Conservation (phyloP, 2,113 vertebrate genomes). For the Danionella cerebrum region DNA sequence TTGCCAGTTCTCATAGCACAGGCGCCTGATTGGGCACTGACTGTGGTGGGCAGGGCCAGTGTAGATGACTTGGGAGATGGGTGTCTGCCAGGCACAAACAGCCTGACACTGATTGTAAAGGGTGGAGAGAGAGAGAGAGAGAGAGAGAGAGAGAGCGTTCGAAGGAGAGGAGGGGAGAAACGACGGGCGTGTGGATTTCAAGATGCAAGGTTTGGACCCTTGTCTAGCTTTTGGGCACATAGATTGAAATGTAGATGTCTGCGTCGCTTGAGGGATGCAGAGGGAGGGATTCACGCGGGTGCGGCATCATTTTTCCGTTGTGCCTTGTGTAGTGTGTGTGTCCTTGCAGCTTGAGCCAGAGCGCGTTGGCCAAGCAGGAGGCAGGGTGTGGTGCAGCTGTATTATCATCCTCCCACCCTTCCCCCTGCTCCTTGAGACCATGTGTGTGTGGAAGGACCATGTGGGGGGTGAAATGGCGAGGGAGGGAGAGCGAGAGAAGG, state of each 20-base stretch:
- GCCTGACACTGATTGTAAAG: constrained; percentile 60
- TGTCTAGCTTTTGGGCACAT: constrained; percentile 39
- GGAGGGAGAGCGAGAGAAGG: constrained; percentile 32
- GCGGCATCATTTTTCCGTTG: constrained; percentile 52
- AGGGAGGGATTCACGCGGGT: constrained; percentile 42
- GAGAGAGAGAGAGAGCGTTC: constrained; percentile 49
- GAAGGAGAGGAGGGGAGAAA: constrained; percentile 54
- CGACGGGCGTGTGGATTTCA: constrained; percentile 68
- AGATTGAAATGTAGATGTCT: constrained; percentile 20
- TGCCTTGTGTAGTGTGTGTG: constrained; percentile 30
- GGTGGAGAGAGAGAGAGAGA: constrained; percentile 52
- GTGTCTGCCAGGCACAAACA: constrained; percentile 65
- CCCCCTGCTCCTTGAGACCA: constrained; percentile 39
- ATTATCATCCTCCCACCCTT: constrained; percentile 64
- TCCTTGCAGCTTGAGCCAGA: constrained; percentile 53
- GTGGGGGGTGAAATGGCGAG: constrained; percentile 47
- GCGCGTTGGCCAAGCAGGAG: constrained; percentile 61
- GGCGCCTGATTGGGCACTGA: constrained; percentile 53
- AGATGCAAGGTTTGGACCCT: constrained; percentile 73
- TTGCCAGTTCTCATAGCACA: constrained; percentile 53
- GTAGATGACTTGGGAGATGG: constrained; percentile 65
- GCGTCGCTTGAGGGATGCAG: constrained; percentile 61
- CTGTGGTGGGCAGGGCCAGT: constrained; percentile 58
- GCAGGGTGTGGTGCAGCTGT: constrained; percentile 62
- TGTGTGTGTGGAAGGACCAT: constrained; percentile 27